phyloP scores from a whole-genome alignment of 2,113 vertebrate genomes.

The Naja naja region DNA sequence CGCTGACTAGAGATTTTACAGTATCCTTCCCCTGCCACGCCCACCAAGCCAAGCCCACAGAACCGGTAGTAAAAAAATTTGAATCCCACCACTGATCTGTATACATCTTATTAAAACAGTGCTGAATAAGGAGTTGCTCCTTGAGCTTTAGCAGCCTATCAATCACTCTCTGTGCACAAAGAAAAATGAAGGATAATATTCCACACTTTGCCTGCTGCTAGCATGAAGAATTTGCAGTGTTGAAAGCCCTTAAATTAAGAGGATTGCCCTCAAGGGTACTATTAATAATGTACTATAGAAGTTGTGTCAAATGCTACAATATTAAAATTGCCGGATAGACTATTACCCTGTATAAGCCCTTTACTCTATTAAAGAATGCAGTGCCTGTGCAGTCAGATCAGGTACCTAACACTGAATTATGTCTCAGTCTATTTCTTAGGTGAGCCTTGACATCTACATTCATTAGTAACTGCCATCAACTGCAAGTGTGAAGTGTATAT shows the following conservation, averaged over 20 bases:
- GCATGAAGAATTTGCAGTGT: conserved; percentile 37
- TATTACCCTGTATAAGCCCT: conserved; percentile 11
- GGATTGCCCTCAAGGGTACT: conserved; percentile 53
- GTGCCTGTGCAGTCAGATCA: not conserved
- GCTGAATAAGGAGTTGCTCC: not conserved
- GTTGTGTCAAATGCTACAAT: conserved; percentile 39
- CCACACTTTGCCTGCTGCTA: conserved; percentile 18
- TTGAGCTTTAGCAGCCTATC: not conserved
- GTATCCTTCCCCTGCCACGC: too few relatives aligned
- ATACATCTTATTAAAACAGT: not conserved
- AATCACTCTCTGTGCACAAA: conserved; percentile 20
- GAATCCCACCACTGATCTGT: too few relatives aligned
- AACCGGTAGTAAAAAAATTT: too few relatives aligned
- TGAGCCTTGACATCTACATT: accelerated
- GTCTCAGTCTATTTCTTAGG: not conserved
- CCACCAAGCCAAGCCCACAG: too few relatives aligned
- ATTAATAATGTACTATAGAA: conserved; percentile 42
- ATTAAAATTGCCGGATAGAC: conserved; percentile 47
- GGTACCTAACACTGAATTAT: not conserved
- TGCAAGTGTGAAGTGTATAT: not conserved
- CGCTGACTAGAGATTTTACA: too few relatives aligned
- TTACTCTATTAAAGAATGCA: not conserved
- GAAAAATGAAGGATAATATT: conserved; percentile 32
- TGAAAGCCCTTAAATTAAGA: conserved; percentile 38
- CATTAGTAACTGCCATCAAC: accelerated